A percentile compares a stretch with the other conserved stretches of the same genome.
These are phyloP conservation scores for Scolopax rusticola DNA, from an alignment of 2,797 vertebrate species.

Conservation along the genomic window DNA sequence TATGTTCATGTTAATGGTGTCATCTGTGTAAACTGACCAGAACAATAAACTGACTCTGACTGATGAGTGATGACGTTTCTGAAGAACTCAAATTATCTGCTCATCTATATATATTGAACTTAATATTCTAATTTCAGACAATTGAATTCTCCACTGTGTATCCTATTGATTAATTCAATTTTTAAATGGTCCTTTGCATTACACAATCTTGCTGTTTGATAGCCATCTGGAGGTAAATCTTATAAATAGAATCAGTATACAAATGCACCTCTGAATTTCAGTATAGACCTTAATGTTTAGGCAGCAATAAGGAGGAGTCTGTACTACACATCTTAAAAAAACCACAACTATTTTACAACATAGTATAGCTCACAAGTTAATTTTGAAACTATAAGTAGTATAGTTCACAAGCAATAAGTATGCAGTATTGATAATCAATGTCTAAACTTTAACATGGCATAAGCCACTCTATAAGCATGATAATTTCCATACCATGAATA, in stretches of 20 bases:
- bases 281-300: background rate
- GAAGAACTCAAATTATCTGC: background rate
- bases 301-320: background rate
- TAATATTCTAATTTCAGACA: background rate
- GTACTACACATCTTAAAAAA: background rate
- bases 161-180: background rate
- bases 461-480: background rate
- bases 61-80: background rate
- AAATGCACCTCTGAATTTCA: background rate
- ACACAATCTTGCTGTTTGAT: background rate
- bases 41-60: background rate
- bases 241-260: background rate
- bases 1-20: background rate
- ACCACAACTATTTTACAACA: background rate
- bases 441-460: background rate
- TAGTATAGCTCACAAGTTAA: background rate
- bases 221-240: background rate
- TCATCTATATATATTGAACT: background rate
- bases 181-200: background rate
- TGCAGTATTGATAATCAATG: background rate
- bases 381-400: background rate
- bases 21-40: background rate
- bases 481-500: background rate
- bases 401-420: background rate
- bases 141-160: background rate